These are phyloP conservation scores for Eledone cirrhosa DNA, from an alignment of 2,888 invertebrate genomes.

Conservation along the genomic window DNA sequence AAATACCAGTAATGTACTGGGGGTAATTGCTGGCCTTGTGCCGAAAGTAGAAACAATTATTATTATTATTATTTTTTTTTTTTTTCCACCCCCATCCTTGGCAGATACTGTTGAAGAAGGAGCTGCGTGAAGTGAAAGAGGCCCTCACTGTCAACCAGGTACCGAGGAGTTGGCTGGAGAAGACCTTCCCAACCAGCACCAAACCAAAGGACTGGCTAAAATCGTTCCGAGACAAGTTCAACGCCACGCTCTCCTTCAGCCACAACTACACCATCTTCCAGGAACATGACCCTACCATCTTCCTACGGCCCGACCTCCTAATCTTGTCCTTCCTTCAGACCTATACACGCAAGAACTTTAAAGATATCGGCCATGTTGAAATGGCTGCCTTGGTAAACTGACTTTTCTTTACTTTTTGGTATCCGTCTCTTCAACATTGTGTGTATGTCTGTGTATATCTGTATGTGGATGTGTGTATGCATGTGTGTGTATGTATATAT, in stretches of 20 bases:
- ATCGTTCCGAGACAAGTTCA: slow-evolving; percentile 42
- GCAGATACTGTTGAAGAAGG: slow-evolving; percentile 34
- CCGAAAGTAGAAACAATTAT: too few species aligned
- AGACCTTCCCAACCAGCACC: slow-evolving; percentile 48
- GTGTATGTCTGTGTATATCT: background rate
- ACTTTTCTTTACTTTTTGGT: slow-evolving; percentile 11
- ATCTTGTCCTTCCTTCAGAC: slow-evolving; percentile 56
- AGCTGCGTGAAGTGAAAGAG: slow-evolving; percentile 45
- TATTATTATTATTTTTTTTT: too few species aligned
- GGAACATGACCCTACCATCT: slow-evolving; percentile 44
- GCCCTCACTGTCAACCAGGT: slow-evolving; percentile 50
- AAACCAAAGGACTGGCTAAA: slow-evolving; percentile 51
- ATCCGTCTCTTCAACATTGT: background rate
- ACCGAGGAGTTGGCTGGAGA: slow-evolving; percentile 51
- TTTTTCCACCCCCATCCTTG: too few species aligned
- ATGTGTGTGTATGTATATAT: background rate
- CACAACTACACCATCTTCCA: slow-evolving; percentile 32
- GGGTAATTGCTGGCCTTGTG: too few species aligned
- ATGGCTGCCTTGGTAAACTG: slow-evolving; percentile 55
- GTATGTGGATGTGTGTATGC: background rate
- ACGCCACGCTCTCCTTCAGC: slow-evolving; percentile 43
- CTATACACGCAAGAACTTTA: slow-evolving; percentile 55
- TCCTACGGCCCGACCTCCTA: slow-evolving; percentile 59
- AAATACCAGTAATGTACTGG: too few species aligned
- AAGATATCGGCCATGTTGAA: slow-evolving; percentile 52